Base-by-base conservation (phyloP, 2,797 vertebrate species). In the Manis pentadactyla region DNA sequence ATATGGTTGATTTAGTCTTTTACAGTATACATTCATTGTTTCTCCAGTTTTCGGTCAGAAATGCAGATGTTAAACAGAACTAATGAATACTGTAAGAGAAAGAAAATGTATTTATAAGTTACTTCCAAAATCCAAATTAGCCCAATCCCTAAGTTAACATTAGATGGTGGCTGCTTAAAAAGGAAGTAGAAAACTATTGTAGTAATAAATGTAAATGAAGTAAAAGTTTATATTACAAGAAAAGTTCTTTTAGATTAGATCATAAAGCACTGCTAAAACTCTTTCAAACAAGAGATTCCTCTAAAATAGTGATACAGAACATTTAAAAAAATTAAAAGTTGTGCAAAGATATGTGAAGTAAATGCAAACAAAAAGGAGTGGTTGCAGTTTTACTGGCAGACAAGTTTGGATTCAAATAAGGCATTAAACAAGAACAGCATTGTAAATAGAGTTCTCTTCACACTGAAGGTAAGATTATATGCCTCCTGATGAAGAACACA, bases 51-150 rank as follows among this genome's bases (percentile, higher is more conserved):
- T 95, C 18, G 74, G 81, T 34, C 71, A 96, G 12, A 87, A 96
- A 87, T 82, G 13, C 49, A 93, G 42, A 53, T 64, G 17, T 71
- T 90, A 93, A 95, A 4, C 25, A 71, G n/a, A 37, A 59, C 1
- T 68, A 93, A 42, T 84, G 25, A 96, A 25, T 90, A 82, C n/a
- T 86, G 49, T 46, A 51, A 53, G 31, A 49, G 42, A 61, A 75
- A 90, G 15, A 59, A 93, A 93, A 81, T 81, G 42, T 77, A 88
- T 90, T 85, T 86, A 71, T 82, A 94, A 90, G 51, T 95, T 71
- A 37, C 19, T 61, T 95, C 27, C 9, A 71, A 79, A 88, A 89
- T 93, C 55, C 49, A 37, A 27, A 79, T 87, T 79, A 39, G 31
- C 23, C 49, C 29, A 93, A 29, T 21, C 57, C 42, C 2, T 94